Evolutionary conservation across 2,113 vertebrate species (phyloP).

Genomic region (Mormyrus iriodes): DNA sequence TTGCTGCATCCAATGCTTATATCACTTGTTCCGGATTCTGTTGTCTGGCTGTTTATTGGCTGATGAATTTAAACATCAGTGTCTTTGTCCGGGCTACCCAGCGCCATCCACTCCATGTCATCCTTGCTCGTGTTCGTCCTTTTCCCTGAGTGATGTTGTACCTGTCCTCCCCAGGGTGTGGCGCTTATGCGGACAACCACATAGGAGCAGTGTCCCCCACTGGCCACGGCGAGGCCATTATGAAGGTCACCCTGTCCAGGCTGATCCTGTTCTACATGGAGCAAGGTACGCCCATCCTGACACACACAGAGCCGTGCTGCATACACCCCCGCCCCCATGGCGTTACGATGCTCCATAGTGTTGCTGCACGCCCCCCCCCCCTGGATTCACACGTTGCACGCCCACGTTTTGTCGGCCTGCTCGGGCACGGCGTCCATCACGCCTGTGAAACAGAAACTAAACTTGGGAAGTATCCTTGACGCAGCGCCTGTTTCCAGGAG

Average conservation of each 20-base stretch:
- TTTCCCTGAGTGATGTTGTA: background rate
- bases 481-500: background rate
- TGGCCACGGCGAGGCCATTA: conserved; percentile 88
- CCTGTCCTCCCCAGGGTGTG: conserved; percentile 65
- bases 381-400: background rate
- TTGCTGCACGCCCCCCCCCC: background rate
- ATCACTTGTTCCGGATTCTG: background rate
- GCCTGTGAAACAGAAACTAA: background rate
- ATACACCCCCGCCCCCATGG: background rate
- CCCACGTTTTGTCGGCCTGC: background rate
- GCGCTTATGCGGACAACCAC: conserved; percentile 84
- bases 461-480: background rate
- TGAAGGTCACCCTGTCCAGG: conserved; percentile 83
- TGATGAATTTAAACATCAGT: background rate
- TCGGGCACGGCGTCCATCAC: background rate
- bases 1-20: background rate
- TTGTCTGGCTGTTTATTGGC: background rate
- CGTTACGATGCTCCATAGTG: background rate
- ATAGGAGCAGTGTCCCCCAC: conserved; percentile 82
- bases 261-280: conserved; percentile 82
- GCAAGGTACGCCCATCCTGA: conserved; percentile 67
- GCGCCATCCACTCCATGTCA: background rate
- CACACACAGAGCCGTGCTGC: background rate
- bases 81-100: background rate
- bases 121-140: background rate